phyloP scores from a whole-genome alignment of 1,140 invertebrate genomes.

The Drosophila oshimai region DNA sequence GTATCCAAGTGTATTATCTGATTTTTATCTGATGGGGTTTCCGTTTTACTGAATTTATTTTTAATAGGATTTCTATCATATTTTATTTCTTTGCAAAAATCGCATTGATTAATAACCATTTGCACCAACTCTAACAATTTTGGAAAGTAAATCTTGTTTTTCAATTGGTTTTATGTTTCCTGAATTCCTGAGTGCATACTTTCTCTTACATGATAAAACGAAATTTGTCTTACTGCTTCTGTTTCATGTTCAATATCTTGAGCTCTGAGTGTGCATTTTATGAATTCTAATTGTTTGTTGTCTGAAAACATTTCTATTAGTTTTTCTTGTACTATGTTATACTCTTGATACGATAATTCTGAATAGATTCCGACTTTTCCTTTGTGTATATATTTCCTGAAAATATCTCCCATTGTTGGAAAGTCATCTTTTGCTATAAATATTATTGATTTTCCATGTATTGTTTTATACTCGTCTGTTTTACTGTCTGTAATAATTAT shows the following conservation, averaged over 20 bases:
- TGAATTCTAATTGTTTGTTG: too few relatives aligned
- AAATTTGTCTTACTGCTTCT: too few relatives aligned
- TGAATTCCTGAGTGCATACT: too few relatives aligned
- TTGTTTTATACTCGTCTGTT: background rate
- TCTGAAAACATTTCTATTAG: too few relatives aligned
- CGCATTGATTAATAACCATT: conserved; percentile 34
- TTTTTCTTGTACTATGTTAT: too few relatives aligned
- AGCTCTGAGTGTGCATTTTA: too few relatives aligned
- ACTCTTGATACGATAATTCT: too few relatives aligned
- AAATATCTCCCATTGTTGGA: conserved; percentile 4
- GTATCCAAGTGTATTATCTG: background rate
- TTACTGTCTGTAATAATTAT: background rate
- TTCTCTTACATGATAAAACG: too few relatives aligned
- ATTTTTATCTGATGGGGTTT: background rate
- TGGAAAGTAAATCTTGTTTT: conserved; percentile 17
- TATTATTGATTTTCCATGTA: background rate
- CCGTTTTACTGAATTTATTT: background rate
- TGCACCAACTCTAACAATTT: conserved; percentile 10
- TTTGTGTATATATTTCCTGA: background rate
- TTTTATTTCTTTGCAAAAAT: background rate
- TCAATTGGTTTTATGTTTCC: too few relatives aligned
- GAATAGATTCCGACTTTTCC: background rate
- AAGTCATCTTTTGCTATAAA: background rate
- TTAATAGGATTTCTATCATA: conserved; percentile 30
- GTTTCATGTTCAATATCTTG: too few relatives aligned